Base-by-base conservation (phyloP, 2,888 invertebrate genomes). In the Aporophyla nigra region DNA sequence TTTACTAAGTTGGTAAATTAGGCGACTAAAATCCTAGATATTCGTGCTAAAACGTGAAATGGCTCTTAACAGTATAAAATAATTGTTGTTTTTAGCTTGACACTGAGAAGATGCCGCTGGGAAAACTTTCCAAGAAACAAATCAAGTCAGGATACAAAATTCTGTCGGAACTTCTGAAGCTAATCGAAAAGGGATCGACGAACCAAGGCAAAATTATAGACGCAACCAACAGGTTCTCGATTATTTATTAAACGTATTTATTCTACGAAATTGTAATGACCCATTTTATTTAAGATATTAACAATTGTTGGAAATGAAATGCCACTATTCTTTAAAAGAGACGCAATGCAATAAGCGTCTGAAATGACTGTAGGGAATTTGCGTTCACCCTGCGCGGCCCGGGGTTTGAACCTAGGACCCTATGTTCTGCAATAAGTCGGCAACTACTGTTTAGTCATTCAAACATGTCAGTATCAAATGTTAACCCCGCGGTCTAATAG, bases 91-190 rank as follows among this genome's bases (percentile, higher is more conserved):
- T 92, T 65, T 86, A 97, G 97, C 97, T 99, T 87, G 99, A 99
- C 93, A 97, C 98, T 88, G 99, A 99, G 83, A 99, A 99, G 95
- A 99, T 99, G 99, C 99, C 99, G 0, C 96, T 99, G 14, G 99
- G 99, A 40, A 99, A 99, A 95, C 94, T 99, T 19, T 99, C 99
- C 3, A 98, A 98, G 92, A 98, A 98, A 74, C 99, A 99, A 96
- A 98, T 99, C 75, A 98, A 98, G 90, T 97, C 97, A 54, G 99
- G 99, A 0, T 99, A 98, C 92, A 95, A 95, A 70, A 98, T 99
- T 1, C 95, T 99, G 40, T 97, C 97, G 0, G 98, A 98, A 87
- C 92, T 98, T 21, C 97, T 98, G 86, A 95, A 96, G 16, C 88
- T 97, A 0, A 95, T 98, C 6, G 96, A 97, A 66, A 95, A 94